phyloP scores from a whole-genome alignment of 2,888 invertebrate species.

The Morinoia aosen region DNA sequence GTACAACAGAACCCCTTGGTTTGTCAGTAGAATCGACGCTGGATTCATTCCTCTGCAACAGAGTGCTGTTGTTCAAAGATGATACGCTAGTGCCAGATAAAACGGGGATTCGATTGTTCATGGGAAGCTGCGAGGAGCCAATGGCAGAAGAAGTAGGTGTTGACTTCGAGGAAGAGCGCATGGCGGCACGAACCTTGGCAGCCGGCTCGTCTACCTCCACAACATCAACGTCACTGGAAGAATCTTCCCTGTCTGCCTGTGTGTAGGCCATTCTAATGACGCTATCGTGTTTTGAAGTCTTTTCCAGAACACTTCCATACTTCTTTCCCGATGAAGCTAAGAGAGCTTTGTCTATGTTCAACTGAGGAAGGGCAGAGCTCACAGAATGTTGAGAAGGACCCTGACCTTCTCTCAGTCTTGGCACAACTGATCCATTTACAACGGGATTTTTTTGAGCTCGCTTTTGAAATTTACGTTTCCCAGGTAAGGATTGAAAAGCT shows the following conservation, averaged over 20 bases:
- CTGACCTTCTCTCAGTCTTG: not conserved
- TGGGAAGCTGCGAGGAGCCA: not conserved
- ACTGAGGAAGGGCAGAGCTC: not conserved
- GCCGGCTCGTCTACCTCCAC: not conserved
- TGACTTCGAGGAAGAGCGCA: not conserved
- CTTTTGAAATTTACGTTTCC: not conserved
- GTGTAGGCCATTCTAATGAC: not conserved
- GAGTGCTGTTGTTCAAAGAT: not conserved
- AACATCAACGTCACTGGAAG: not conserved
- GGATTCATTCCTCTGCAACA: not conserved
- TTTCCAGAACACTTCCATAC: not conserved
- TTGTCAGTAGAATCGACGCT: not conserved
- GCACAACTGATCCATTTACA: not conserved
- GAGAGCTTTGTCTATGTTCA: not conserved
- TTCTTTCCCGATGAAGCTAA: not conserved
- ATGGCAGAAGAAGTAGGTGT: not conserved
- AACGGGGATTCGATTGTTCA: not conserved
- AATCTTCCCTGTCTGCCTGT: not conserved
- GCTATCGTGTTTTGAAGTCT: not conserved
- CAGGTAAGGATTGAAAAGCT: not conserved
- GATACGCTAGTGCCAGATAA: not conserved
- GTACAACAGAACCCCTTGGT: not conserved
- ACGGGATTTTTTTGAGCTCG: not conserved
- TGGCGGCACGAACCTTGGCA: not conserved
- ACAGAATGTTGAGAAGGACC: not conserved